These are phyloP conservation scores for Todiramphus saurophagus DNA, from an alignment of 2,113 vertebrate species.

Conservation along the genomic window DNA sequence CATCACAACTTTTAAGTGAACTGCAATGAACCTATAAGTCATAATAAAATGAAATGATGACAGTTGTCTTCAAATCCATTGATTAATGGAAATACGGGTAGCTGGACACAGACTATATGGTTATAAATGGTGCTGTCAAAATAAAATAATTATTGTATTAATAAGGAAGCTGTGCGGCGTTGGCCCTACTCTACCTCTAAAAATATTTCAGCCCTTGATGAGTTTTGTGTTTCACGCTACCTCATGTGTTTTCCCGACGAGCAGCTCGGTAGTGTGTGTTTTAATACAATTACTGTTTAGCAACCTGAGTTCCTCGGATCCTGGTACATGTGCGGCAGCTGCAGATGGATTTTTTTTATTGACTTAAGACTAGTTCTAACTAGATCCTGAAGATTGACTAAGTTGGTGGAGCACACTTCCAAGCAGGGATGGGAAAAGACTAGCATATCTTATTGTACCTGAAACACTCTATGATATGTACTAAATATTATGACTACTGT, in stretches of 20 bases:
- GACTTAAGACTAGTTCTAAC: slow-evolving; percentile 66
- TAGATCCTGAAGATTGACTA: slow-evolving; percentile 46
- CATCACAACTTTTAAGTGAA: slow-evolving; percentile 46
- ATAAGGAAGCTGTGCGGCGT: slow-evolving; percentile 70
- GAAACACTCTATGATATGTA: slow-evolving; percentile 86
- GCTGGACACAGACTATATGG: slow-evolving; percentile 80
- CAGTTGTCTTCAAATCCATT: slow-evolving; percentile 73
- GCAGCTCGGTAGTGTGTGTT: not conserved
- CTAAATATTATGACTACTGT: slow-evolving; percentile 90
- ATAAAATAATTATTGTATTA: slow-evolving; percentile 83
- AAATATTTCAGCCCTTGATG: slow-evolving; percentile 18
- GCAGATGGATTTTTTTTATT: slow-evolving; percentile 50
- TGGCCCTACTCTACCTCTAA: not conserved
- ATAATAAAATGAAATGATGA: slow-evolving; percentile 75
- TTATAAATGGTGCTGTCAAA: slow-evolving; percentile 81
- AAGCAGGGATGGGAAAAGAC: slow-evolving; percentile 69
- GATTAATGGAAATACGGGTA: slow-evolving; percentile 80
- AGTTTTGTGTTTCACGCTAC: slow-evolving; percentile 18
- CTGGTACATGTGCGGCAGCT: not conserved
- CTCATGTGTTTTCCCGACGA: not conserved
- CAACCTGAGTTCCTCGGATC: not conserved
- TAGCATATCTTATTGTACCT: slow-evolving; percentile 83
- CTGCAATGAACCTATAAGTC: slow-evolving; percentile 74
- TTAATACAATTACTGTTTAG: slow-evolving; percentile 40
- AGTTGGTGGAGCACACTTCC: slow-evolving; percentile 65